Evolutionary conservation across 2,797 vertebrate genomes (phyloP).

Genomic region (Kryptolebias ocellatus): DNA sequence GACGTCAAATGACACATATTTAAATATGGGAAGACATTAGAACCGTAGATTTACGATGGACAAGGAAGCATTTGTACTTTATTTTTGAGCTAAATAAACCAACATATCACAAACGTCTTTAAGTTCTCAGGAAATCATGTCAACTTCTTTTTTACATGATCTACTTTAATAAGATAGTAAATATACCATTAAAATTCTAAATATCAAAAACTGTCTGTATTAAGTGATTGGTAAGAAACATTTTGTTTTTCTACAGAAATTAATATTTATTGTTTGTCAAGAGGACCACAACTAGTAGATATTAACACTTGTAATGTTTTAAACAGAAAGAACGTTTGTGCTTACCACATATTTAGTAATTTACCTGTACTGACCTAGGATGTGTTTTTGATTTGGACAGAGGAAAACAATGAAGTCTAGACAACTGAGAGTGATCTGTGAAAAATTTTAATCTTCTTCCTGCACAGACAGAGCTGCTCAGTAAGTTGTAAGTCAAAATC

Average conservation of each 20-base stretch:
- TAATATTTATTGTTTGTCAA: too few relatives aligned
- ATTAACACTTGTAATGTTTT: neutral
- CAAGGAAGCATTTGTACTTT: too few relatives aligned
- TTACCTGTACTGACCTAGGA: conserved; percentile 3
- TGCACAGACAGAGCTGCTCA: conserved; percentile 48
- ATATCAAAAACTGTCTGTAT: too few relatives aligned
- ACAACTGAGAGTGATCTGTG: conserved; percentile 38
- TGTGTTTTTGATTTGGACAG: conserved; percentile 7
- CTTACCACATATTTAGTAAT: conserved; percentile 1
- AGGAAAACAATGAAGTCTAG: neutral
- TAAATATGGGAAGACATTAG: neutral
- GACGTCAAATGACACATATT: too few relatives aligned
- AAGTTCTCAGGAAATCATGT: neutral
- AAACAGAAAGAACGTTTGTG: neutral
- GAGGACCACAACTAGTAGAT: too few relatives aligned
- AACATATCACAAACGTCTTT: too few relatives aligned
- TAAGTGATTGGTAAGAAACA: too few relatives aligned
- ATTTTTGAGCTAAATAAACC: neutral
- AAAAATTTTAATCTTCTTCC: conserved; percentile 35
- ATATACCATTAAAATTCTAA: too few relatives aligned
- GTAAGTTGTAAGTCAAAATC: conserved; percentile 62
- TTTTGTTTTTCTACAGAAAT: too few relatives aligned
- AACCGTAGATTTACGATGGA: neutral
- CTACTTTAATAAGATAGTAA: too few relatives aligned
- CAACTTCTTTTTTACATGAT: too few relatives aligned